Evolutionary conservation across 2,797 vertebrate genomes (phyloP), one percentile per base, ranked within the genome.

Genomic region (Graptemys geographica): DNA sequence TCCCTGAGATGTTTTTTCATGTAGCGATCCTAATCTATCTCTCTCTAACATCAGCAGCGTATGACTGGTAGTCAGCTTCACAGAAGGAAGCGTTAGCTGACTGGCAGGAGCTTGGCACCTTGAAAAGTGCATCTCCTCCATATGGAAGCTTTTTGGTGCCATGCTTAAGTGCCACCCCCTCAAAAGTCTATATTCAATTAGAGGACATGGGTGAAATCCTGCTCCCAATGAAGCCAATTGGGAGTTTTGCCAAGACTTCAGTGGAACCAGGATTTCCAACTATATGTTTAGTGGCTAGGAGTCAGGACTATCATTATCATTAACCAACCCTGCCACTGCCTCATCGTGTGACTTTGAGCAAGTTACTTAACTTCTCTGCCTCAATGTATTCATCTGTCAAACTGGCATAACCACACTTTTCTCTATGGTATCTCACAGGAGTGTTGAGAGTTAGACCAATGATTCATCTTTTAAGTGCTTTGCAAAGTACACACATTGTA

Each of bases 401-500:
- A 23, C n/a, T 41, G n/a, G 18, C 65, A 69, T 37, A 23, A 37
- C 19, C n/a, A 72, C 65, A 72, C 65, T 37, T 72, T 72, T 41
- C n/a, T 37, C n/a, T 69, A 11, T 76, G 18, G 83, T 62, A 81
- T 8, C 57, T 79, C 37, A 16, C 53, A 37, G 33, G 74, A 84
- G 6, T 12, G 72, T 76, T 47, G 11, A 27, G 5, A 13, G 41
- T 25, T 28, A 76, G 5, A 76, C 25, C 51, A 87, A 81, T 83
- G 57, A 21, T 65, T 87, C 21, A 11, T 3, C 2, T 19, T 86
- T 49, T 41, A 82, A 84, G 41, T 56, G 37, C 86, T 91, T 69
- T 55, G 78, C 19, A 72, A 82, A 88, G 57, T 3, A 19, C 93
- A 57, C 87, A 0, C 74, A 79, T 94, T 92, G 44, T 52, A 90